Conservation (phyloP, 2,113 vertebrate genomes). For the Anser cygnoides region DNA sequence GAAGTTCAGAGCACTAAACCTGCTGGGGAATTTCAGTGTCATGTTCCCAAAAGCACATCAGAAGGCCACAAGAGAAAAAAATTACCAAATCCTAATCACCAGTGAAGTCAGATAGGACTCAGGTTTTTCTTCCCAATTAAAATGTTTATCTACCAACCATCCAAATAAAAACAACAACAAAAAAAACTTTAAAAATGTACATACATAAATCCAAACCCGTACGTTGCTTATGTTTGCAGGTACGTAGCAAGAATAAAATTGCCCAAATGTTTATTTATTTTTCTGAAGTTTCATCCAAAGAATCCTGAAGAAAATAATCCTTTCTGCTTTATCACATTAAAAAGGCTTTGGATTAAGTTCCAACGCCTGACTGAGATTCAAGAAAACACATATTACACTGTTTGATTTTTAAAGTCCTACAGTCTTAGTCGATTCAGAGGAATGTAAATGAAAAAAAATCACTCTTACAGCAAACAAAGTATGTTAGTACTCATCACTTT, state of each 20-base stretch:
- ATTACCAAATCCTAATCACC: background rate
- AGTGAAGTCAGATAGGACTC: background rate
- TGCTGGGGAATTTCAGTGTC: background rate
- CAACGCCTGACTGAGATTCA: background rate
- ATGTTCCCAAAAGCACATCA: background rate
- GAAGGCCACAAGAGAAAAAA: background rate
- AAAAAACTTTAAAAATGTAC: background rate
- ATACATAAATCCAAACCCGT: background rate
- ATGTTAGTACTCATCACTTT: background rate
- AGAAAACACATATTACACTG: background rate
- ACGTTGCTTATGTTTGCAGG: background rate
- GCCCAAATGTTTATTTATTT: background rate
- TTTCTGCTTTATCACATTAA: background rate
- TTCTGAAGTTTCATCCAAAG: background rate
- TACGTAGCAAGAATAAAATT: background rate
- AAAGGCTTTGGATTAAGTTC: background rate
- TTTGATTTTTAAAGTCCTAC: background rate
- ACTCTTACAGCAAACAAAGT: background rate
- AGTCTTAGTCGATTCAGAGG: background rate
- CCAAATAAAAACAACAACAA: background rate
- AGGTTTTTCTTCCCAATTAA: background rate
- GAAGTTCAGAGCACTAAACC: background rate
- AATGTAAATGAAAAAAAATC: background rate
- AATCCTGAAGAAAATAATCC: background rate
- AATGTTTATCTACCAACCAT: background rate